These are phyloP conservation scores for Rhyacichthys aspro DNA, from an alignment of 2,797 vertebrate genomes.

Conservation along the genomic window DNA sequence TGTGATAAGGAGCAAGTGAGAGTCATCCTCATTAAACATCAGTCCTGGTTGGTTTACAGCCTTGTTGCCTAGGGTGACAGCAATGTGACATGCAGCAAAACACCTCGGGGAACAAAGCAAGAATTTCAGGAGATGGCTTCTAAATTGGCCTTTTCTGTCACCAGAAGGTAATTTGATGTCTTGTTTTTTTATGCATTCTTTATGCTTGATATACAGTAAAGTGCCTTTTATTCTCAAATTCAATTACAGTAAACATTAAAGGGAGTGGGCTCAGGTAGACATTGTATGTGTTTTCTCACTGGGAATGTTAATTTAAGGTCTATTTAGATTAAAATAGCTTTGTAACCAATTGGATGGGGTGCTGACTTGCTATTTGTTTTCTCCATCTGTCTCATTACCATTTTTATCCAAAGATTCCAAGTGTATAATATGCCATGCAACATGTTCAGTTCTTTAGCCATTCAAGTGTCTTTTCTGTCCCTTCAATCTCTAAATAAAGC, in stretches of 20 bases:
- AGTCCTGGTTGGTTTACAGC: conserved; percentile 57
- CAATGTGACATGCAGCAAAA: conserved; percentile 43
- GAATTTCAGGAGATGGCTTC: conserved; percentile 2
- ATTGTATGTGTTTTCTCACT: conserved; percentile 32
- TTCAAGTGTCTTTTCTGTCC: conserved; percentile 29
- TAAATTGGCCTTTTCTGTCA: conserved; percentile 31
- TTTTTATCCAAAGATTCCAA: conserved; percentile 15
- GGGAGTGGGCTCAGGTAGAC: conserved; percentile 34
- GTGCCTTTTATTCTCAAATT: conserved; percentile 11
- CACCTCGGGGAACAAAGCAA: conserved; percentile 14
- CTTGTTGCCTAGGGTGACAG: conserved; percentile 61
- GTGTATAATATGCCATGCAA: conserved; percentile 5
- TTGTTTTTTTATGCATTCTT: conserved; percentile 22
- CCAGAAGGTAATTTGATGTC: conserved; percentile 22
- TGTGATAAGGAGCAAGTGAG: conserved; percentile 71
- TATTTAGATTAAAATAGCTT: conserved; percentile 64
- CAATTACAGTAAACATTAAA: conserved; percentile 24
- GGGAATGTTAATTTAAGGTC: conserved; percentile 49
- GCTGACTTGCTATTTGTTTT: conserved; percentile 36
- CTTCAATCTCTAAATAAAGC: conserved; percentile 33
- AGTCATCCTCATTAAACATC: conserved; percentile 77
- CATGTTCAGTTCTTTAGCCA: conserved; percentile 14
- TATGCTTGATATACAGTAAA: conserved; percentile 2
- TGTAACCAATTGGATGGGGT: conserved; percentile 48
- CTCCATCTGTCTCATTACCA: background rate